Percentiles rank a stretch among this genome's conserved stretches.
Evolutionary conservation across 2,113 vertebrate genomes (phyloP).

Genomic region (Barnardius zonarius): DNA sequence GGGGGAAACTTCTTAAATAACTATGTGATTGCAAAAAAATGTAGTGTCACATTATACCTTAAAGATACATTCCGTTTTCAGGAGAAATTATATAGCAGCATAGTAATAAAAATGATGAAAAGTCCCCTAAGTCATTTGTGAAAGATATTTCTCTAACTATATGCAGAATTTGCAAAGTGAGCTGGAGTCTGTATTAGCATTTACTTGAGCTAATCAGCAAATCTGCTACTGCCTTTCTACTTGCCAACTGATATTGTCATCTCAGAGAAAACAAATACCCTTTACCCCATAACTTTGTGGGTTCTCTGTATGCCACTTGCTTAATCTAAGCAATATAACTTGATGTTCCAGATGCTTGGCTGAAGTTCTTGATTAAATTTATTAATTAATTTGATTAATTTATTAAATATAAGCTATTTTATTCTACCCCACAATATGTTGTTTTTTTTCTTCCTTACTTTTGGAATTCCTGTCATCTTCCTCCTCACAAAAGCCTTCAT

Average conservation of each 20-base stretch:
- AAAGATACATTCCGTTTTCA: neutral
- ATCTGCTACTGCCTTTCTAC: neutral
- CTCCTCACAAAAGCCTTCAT: neutral
- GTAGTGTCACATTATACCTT: neutral
- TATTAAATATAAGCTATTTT: neutral
- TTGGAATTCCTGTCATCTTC: neutral
- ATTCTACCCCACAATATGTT: neutral
- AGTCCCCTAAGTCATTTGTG: neutral
- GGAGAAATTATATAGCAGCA: neutral
- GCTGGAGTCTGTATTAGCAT: neutral
- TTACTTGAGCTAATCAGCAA: slow-evolving; percentile 15
- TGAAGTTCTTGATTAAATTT: neutral
- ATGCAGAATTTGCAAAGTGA: neutral
- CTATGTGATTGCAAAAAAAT: neutral
- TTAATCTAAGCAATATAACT: neutral
- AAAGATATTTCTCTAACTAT: neutral
- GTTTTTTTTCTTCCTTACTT: neutral
- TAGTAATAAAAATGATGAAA: slow-evolving; percentile 11
- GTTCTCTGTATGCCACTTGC: neutral
- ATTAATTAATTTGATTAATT: neutral
- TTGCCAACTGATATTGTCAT: neutral
- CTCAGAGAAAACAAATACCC: neutral
- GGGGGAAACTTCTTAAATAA: neutral
- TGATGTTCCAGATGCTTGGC: neutral
- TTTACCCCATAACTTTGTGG: neutral